A percentile compares a stretch with the other conserved stretches of the same genome.
Conservation (phyloP, 2,113 vertebrate species). For the Odontesthes bonariensis region DNA sequence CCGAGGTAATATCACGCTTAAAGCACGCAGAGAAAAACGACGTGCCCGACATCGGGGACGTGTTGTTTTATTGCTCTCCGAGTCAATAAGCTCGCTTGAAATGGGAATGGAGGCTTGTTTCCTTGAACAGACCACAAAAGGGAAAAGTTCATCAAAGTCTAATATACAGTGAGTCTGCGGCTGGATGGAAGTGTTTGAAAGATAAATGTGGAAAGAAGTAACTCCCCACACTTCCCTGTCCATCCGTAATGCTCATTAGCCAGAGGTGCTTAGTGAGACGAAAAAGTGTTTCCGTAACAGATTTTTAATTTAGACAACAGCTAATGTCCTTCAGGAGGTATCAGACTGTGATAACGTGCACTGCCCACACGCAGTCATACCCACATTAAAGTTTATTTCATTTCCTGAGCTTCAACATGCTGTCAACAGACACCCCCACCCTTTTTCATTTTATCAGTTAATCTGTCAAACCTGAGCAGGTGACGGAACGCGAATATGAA, state of each 20-base stretch:
- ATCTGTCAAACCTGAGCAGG: slow-evolving; percentile 35
- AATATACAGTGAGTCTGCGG: slow-evolving; percentile 11
- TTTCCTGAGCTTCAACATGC: slow-evolving; percentile 45
- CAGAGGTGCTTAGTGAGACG: slow-evolving; percentile 58
- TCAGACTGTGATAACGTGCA: slow-evolving; percentile 50
- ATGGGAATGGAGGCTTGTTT: slow-evolving; percentile 35
- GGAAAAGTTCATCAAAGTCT: slow-evolving; percentile 17
- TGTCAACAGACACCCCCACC: slow-evolving; percentile 43
- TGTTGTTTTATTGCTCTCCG: slow-evolving; percentile 46
- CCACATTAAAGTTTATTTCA: slow-evolving; percentile 2
- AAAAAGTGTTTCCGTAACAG: slow-evolving; percentile 60
- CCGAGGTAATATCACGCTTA: slow-evolving; percentile 28
- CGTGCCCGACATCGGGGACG: slow-evolving; percentile 1
- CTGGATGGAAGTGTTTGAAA: slow-evolving; percentile 31
- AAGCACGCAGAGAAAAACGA: slow-evolving; percentile 36
- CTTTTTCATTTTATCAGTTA: slow-evolving; percentile 34
- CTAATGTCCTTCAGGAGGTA: slow-evolving; percentile 69
- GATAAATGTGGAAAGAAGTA: slow-evolving; percentile 58
- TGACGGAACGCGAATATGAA: slow-evolving; percentile 35
- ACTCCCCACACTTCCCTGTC: slow-evolving; percentile 48
- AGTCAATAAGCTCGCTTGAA: slow-evolving; percentile 34
- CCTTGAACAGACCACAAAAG: slow-evolving; percentile 37
- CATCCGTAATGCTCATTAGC: slow-evolving; percentile 59
- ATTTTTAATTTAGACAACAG: slow-evolving; percentile 83
- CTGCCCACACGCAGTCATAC: neutral